These are phyloP conservation scores for Cacoxenus indagator DNA, from an alignment of 2,888 invertebrate genomes.

Conservation along the genomic window DNA sequence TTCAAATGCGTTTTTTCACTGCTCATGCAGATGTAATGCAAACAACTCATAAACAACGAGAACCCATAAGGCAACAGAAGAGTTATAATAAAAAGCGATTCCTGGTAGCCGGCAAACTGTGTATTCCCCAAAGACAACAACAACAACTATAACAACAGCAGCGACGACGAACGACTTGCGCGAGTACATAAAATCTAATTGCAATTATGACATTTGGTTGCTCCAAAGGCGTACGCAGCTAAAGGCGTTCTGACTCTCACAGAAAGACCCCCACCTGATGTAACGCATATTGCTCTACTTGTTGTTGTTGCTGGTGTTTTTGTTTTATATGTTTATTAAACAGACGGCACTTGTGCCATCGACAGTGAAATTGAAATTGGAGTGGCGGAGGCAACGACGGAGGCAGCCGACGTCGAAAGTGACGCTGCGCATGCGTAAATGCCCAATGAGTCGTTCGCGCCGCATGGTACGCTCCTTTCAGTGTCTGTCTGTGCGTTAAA, in stretches of 20 bases:
- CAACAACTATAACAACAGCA: neutral
- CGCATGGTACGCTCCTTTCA: neutral
- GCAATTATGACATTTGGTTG: conserved; percentile 42
- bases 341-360: conserved; percentile 23
- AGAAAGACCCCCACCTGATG: conserved; percentile 59
- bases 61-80: neutral
- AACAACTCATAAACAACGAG: conserved; percentile 12
- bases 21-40: conserved; percentile 19
- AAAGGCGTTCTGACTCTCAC: neutral
- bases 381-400: neutral
- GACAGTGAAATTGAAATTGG: neutral
- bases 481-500: conserved; percentile 39
- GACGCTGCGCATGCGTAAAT: conserved; percentile 48
- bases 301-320: conserved; percentile 6
- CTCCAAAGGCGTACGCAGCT: neutral
- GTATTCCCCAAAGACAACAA: conserved; percentile 24
- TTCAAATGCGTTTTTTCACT: conserved; percentile 48
- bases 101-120: neutral
- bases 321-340: conserved; percentile 19
- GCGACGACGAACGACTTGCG: neutral
- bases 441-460: neutral
- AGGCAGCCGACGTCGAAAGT: neutral
- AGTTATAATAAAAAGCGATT: neutral
- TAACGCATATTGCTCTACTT: conserved; percentile 2
- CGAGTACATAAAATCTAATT: conserved; percentile 50